Conservation (phyloP, 2,888 invertebrate genomes). For the Lycaena phlaeas region DNA sequence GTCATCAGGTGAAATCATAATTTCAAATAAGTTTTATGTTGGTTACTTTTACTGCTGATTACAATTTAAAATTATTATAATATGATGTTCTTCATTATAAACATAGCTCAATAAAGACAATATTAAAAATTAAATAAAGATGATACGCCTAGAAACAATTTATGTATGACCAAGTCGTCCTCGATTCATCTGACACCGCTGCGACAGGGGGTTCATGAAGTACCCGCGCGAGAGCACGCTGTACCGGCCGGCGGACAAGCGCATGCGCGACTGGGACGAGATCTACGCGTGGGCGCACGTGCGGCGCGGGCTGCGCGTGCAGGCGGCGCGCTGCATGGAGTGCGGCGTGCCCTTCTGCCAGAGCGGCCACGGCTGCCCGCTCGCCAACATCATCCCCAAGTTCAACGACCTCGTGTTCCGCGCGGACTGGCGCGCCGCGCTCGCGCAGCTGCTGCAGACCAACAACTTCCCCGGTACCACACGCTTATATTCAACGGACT, state of each 20-base stretch:
- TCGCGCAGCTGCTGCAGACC: constrained; percentile 94
- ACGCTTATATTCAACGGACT: too few relatives aligned
- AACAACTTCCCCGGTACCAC: constrained; percentile 96
- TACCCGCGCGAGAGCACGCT: constrained; percentile 91
- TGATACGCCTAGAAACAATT: too few relatives aligned
- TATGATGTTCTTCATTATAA: too few relatives aligned
- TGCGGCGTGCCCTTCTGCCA: constrained; percentile 98
- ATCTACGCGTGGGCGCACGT: constrained; percentile 92
- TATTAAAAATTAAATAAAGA: too few relatives aligned
- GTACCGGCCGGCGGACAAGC: constrained; percentile 88
- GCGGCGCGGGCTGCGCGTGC: constrained; percentile 88
- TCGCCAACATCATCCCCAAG: constrained; percentile 98
- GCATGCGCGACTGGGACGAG: constrained; percentile 97
- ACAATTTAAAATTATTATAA: too few relatives aligned
- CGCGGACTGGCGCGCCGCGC: constrained; percentile 94
- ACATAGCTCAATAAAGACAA: too few relatives aligned
- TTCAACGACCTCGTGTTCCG: constrained; percentile 99
- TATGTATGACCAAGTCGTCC: too few relatives aligned
- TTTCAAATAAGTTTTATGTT: too few relatives aligned
- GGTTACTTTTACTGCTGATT: too few relatives aligned
- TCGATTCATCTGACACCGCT: too few relatives aligned
- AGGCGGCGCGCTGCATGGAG: constrained; percentile 98
- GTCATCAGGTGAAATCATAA: too few relatives aligned
- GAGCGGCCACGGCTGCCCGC: constrained; percentile 89
- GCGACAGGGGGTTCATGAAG: constrained; percentile 90